phyloP scores from a whole-genome alignment of 2,888 invertebrate species.

The Pyrocoelia pectoralis region DNA sequence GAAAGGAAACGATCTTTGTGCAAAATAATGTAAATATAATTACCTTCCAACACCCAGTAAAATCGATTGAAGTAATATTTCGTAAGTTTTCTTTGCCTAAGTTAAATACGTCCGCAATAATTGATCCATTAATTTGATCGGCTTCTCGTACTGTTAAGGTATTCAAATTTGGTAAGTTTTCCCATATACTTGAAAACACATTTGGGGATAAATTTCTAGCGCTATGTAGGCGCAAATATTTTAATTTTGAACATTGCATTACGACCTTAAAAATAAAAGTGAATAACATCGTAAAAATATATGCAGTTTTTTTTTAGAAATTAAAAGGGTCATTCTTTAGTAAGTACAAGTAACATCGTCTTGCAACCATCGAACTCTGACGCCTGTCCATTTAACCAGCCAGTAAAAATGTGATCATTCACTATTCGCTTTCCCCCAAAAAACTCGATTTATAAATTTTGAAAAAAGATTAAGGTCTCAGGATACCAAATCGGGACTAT shows the following conservation, averaged over 20 bases:
- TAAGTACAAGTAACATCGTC: too few relatives aligned
- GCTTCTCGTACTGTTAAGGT: constrained; percentile 44
- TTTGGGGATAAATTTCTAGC: constrained; percentile 44
- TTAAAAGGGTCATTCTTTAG: too few relatives aligned
- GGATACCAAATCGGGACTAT: too few relatives aligned
- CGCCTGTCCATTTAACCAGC: too few relatives aligned
- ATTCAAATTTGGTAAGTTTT: constrained; percentile 39
- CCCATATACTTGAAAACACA: constrained; percentile 40
- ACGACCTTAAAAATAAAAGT: constrained; percentile 35
- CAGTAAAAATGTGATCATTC: too few relatives aligned
- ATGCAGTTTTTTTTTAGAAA: too few relatives aligned
- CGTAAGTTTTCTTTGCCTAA: constrained; percentile 34
- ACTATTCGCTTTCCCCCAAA: too few relatives aligned
- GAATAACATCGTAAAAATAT: neutral
- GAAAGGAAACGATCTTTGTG: too few relatives aligned
- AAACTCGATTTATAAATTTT: too few relatives aligned
- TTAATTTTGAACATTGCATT: constrained; percentile 41
- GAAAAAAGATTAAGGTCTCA: too few relatives aligned
- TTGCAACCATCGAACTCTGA: too few relatives aligned
- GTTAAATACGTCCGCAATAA: constrained; percentile 38
- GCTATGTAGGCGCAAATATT: constrained; percentile 41
- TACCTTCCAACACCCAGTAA: constrained; percentile 45
- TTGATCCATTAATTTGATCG: constrained; percentile 40
- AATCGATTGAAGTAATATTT: constrained; percentile 42
- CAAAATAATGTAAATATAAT: too few relatives aligned